A percentile compares a stretch with the other conserved stretches of the same genome.
phyloP scores from a whole-genome alignment of 2,797 vertebrate genomes.

The Urosaurus nigricauda region DNA sequence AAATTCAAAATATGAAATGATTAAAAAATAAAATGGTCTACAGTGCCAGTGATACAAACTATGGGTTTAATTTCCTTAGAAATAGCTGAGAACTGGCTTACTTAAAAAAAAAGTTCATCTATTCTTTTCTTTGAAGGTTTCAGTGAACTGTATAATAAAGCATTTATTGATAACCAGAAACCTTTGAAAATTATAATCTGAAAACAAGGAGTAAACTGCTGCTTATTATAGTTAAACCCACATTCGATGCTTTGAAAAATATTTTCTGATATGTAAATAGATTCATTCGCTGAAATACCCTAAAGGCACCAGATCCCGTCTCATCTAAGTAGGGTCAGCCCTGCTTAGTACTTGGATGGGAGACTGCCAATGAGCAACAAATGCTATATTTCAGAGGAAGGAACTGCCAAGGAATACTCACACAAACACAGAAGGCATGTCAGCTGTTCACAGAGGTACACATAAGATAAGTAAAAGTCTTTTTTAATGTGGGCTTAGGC shows the following conservation, averaged over 20 bases:
- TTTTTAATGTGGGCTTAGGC: background rate
- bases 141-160: background rate
- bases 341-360: no score
- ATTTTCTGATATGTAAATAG: background rate
- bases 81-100: background rate
- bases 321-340: no score
- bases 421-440: background rate
- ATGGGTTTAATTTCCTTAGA: conserved; percentile 7
- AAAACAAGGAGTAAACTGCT: background rate
- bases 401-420: no score
- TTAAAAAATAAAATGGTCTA: background rate
- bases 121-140: background rate
- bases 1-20: background rate
- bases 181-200: background rate
- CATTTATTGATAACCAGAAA: background rate
- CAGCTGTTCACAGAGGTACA: background rate
- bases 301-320: no score
- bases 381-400: no score
- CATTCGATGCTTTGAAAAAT: background rate
- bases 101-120: background rate
- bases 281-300: no score
- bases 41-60: conserved; percentile 37
- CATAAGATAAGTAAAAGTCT: background rate
- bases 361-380: no score
- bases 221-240: background rate